Conservation (phyloP, 2,888 invertebrate species). For the Phanerotoma sp. region DNA sequence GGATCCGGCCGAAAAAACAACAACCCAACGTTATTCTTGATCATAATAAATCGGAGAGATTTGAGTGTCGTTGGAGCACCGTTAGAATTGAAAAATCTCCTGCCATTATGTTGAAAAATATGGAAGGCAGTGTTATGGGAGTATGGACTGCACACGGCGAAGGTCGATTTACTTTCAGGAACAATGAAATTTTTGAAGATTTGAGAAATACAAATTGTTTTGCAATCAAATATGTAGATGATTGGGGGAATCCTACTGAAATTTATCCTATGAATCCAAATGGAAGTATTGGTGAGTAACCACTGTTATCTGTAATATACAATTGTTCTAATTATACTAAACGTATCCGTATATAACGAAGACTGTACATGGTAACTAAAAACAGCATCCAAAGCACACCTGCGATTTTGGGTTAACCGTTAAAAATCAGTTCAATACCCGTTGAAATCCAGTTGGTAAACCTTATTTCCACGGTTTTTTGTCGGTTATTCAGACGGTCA, state of each 20-base stretch:
- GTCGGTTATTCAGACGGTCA: no score
- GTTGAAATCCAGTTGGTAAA: no score
- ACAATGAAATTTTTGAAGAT: conserved; percentile 58
- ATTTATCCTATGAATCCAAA: conserved; percentile 94
- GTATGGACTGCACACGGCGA: conserved; percentile 98
- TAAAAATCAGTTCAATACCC: no score
- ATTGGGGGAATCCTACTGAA: conserved; percentile 72
- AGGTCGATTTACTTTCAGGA: conserved; percentile 72
- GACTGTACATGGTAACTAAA: no score
- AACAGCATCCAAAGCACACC: no score
- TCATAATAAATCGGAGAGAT: conserved; percentile 88
- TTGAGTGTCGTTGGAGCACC: conserved; percentile 72
- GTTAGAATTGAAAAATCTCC: conserved; percentile 71
- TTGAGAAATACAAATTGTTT: conserved; percentile 66
- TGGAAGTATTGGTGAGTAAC: conserved; percentile 74
- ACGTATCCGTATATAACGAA: no score
- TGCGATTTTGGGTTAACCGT: no score
- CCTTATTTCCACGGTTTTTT: no score
- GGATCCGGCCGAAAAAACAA: conserved; percentile 67
- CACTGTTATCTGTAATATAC: background rate
- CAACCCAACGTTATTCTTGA: conserved; percentile 70
- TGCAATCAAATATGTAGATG: conserved; percentile 83
- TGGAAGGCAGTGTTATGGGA: conserved; percentile 87
- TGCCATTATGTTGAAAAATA: conserved; percentile 85
- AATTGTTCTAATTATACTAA: no score